Conservation (phyloP, 2,113 vertebrate species). For the Falcunculus frontatus region DNA sequence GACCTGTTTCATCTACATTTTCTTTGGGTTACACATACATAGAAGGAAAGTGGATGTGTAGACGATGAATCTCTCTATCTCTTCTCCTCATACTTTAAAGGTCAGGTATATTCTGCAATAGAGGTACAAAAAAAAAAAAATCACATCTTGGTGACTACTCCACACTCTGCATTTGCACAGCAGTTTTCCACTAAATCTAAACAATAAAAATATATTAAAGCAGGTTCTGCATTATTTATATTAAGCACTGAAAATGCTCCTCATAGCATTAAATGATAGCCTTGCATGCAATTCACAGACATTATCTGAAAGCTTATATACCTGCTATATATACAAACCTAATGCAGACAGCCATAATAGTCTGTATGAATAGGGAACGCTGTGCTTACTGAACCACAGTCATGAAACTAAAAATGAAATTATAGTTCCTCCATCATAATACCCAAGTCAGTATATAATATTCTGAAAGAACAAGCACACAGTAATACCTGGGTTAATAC, state of each 20-base stretch:
- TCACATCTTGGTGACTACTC: not conserved
- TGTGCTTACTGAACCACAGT: constrained; percentile 21
- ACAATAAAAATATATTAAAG: not conserved
- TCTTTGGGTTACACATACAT: not conserved
- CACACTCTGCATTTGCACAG: not conserved
- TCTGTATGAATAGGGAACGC: constrained; percentile 6
- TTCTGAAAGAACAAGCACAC: constrained; percentile 13
- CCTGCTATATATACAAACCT: constrained; percentile 35
- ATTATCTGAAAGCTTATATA: constrained; percentile 39
- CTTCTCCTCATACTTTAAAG: not conserved
- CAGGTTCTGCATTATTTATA: not conserved
- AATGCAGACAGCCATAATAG: constrained; percentile 33
- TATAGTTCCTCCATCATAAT: not conserved
- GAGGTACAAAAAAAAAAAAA: not conserved
- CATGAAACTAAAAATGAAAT: constrained; percentile 36
- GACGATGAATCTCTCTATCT: not conserved
- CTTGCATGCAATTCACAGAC: not conserved
- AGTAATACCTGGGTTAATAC: constrained; percentile 25
- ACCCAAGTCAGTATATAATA: constrained; percentile 9
- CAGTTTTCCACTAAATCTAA: not conserved
- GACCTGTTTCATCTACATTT: not conserved
- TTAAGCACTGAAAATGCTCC: not conserved
- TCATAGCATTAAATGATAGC: not conserved
- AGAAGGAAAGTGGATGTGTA: not conserved
- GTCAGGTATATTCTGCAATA: not conserved